A percentile compares a stretch with the other conserved stretches of the same genome.
phyloP scores from a whole-genome alignment of 2,113 vertebrate species.

The Pomatorhinus ruficollis region DNA sequence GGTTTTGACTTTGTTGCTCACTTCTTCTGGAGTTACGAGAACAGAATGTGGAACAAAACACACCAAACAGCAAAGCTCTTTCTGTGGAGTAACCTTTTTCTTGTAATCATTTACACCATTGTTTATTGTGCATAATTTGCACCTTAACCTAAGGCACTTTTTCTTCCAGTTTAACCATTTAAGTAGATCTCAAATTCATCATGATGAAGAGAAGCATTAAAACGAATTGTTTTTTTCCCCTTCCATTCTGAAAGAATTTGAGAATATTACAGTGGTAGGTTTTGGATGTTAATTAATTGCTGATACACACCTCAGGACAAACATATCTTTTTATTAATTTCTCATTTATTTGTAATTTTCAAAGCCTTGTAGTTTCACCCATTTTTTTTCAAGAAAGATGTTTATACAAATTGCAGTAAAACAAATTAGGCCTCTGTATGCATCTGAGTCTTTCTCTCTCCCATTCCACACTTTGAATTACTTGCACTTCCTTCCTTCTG shows the following conservation, averaged over 20 bases:
- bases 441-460: neutral
- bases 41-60: neutral
- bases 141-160: neutral
- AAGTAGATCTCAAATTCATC: neutral
- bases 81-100: neutral
- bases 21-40: neutral
- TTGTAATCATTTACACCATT: conserved; percentile 46
- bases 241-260: neutral
- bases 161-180: neutral
- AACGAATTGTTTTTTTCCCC: neutral
- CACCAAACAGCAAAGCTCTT: neutral
- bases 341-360: neutral
- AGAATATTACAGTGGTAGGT: neutral
- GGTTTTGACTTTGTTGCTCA: neutral
- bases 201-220: neutral
- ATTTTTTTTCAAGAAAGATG: neutral
- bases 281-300: neutral
- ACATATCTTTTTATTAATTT: neutral
- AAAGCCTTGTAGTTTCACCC: neutral
- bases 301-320: neutral
- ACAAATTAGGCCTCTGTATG: neutral
- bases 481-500: neutral
- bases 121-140: neutral
- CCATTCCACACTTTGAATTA: neutral
- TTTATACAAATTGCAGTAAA: neutral